Evolutionary conservation across 1,140 invertebrate species (phyloP).

Genomic region (Cataglyphis hispanica): DNA sequence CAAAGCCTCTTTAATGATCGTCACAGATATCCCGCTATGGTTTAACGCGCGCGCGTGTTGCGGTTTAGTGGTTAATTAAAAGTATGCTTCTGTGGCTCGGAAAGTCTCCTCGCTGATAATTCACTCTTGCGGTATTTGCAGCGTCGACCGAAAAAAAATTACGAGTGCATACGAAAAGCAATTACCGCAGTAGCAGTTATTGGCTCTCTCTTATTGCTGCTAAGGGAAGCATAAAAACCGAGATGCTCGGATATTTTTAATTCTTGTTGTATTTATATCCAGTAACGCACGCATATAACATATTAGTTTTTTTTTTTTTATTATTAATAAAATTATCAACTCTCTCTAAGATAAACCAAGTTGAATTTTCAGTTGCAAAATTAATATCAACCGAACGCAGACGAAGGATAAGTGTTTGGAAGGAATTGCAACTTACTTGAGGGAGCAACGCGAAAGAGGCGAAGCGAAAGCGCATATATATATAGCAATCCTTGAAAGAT

Average conservation of each 20-base stretch:
- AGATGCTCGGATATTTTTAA: background rate
- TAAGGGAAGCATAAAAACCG: background rate
- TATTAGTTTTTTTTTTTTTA: too few species aligned
- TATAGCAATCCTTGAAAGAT: background rate
- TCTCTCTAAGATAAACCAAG: too few species aligned
- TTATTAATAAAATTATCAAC: too few species aligned
- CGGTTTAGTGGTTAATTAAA: background rate
- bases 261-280: background rate
- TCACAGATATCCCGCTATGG: background rate
- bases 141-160: background rate
- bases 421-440: too few species aligned
- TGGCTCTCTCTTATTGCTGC: background rate
- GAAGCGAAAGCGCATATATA: background rate
- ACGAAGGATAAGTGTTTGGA: too few species aligned
- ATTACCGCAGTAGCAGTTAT: background rate
- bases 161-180: background rate
- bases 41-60: conserved; percentile 2
- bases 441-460: too few species aligned
- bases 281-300: background rate
- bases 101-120: conserved; percentile 6
- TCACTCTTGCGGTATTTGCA: background rate
- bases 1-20: background rate
- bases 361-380: too few species aligned
- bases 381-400: too few species aligned
- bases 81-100: background rate